These are phyloP conservation scores for Drosophila merina DNA, from an alignment of 2,888 invertebrate species.

Conservation along the genomic window DNA sequence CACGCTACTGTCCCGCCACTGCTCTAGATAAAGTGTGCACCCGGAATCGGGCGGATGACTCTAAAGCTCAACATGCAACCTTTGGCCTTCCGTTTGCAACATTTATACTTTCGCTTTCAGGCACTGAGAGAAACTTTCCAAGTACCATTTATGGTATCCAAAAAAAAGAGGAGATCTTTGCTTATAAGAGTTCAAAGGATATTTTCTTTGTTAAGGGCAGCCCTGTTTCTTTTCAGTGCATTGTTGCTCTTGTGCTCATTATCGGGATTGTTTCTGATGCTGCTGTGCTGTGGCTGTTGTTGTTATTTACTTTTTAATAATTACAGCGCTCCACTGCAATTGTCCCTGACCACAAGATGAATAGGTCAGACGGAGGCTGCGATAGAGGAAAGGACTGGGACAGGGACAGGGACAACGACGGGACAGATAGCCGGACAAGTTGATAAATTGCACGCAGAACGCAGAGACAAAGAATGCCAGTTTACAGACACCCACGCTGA, in stretches of 20 bases:
- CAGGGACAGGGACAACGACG: slow-evolving; percentile 8
- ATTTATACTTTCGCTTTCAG: slow-evolving; percentile 60
- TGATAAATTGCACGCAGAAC: slow-evolving; percentile 65
- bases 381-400: neutral
- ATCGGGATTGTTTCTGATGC: slow-evolving; percentile 67
- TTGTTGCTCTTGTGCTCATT: slow-evolving; percentile 61
- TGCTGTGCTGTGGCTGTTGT: slow-evolving; percentile 28
- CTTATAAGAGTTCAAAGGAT: too few species aligned
- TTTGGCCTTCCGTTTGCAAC: slow-evolving; percentile 48
- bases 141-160: neutral
- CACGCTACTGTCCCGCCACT: slow-evolving; percentile 21
- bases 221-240: slow-evolving; percentile 8
- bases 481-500: slow-evolving; percentile 23
- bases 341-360: slow-evolving; percentile 74
- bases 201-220: neutral
- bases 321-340: slow-evolving; percentile 63
- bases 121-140: neutral
- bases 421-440: slow-evolving; percentile 31
- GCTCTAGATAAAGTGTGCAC: slow-evolving; percentile 28
- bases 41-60: slow-evolving; percentile 11
- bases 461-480: slow-evolving; percentile 32
- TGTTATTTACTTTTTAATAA: slow-evolving; percentile 71
- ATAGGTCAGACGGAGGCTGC: slow-evolving; percentile 15
- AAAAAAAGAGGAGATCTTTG: neutral
- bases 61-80: slow-evolving; percentile 33